phyloP scores from a whole-genome alignment of 2,113 vertebrate genomes.

The Bos taurus region DNA sequence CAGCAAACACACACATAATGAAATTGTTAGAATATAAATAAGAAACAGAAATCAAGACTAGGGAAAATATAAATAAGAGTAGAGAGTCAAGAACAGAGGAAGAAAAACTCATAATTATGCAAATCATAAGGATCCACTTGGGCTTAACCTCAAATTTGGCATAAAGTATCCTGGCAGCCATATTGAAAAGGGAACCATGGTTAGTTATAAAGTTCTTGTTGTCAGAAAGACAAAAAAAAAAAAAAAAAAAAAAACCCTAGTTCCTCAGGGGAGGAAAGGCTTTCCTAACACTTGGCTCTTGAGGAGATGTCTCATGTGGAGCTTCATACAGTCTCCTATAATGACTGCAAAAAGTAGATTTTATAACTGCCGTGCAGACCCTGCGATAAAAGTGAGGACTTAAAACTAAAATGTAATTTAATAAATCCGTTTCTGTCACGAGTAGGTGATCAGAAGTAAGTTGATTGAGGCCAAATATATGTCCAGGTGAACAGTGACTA shows the following conservation, averaged over 20 bases:
- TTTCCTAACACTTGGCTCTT: slow-evolving; percentile 33
- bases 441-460: neutral
- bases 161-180: slow-evolving; percentile 39
- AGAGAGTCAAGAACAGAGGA: slow-evolving; percentile 32
- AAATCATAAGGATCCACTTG: slow-evolving; percentile 36
- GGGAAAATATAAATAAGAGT: slow-evolving; percentile 24
- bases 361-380: neutral
- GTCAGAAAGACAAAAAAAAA: slow-evolving; percentile 7
- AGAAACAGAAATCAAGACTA: slow-evolving; percentile 49
- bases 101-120: slow-evolving; percentile 34
- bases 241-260: neutral
- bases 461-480: neutral
- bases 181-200: slow-evolving; percentile 49
- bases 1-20: slow-evolving; percentile 28
- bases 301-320: neutral
- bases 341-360: neutral
- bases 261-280: neutral
- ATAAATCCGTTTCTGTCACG: neutral
- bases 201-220: slow-evolving; percentile 10
- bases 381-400: neutral
- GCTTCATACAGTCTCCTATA: neutral
- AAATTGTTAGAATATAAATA: slow-evolving; percentile 56
- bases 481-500: neutral
- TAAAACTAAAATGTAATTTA: neutral
- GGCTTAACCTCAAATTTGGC: slow-evolving; percentile 26